A percentile compares a stretch with the other conserved stretches of the same genome.
Evolutionary conservation across 2,797 vertebrate genomes (phyloP).

Genomic region (Xiphorhynchus erythropygius): DNA sequence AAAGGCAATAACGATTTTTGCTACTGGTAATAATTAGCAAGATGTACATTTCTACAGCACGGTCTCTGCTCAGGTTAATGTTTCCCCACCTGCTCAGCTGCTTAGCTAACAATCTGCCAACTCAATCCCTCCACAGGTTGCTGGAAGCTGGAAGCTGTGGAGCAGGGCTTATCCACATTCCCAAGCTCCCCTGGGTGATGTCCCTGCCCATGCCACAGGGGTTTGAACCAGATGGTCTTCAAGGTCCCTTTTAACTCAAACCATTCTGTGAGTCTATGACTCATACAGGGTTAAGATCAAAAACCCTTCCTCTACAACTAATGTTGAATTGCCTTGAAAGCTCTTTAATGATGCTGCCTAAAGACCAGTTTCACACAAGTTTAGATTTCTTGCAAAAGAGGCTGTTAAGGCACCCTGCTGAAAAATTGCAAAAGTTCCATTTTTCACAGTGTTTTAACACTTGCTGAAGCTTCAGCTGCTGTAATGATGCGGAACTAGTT

Average conservation of each 20-base stretch:
- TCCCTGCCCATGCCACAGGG: background rate
- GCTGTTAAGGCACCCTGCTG: background rate
- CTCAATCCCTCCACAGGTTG: background rate
- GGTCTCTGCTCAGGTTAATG: background rate
- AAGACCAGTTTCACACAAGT: background rate
- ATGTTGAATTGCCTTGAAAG: background rate
- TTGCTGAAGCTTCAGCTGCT: background rate
- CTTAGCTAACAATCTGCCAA: background rate
- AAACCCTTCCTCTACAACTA: background rate
- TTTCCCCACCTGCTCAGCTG: background rate
- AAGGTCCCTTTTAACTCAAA: background rate
- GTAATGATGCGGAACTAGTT: background rate
- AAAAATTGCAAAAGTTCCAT: background rate
- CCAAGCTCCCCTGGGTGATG: background rate
- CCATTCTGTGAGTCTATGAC: background rate
- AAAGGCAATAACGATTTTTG: background rate
- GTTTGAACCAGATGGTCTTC: rapidly evolving
- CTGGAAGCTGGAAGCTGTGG: background rate
- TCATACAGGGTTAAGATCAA: background rate
- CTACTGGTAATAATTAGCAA: background rate
- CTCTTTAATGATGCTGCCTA: rapidly evolving
- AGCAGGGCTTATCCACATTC: background rate
- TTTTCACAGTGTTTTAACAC: background rate
- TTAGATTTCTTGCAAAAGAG: background rate
- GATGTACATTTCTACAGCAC: background rate